Percentiles rank a stretch among this genome's conserved stretches.
Conservation (phyloP, 2,797 vertebrate species). For the Columba guinea region DNA sequence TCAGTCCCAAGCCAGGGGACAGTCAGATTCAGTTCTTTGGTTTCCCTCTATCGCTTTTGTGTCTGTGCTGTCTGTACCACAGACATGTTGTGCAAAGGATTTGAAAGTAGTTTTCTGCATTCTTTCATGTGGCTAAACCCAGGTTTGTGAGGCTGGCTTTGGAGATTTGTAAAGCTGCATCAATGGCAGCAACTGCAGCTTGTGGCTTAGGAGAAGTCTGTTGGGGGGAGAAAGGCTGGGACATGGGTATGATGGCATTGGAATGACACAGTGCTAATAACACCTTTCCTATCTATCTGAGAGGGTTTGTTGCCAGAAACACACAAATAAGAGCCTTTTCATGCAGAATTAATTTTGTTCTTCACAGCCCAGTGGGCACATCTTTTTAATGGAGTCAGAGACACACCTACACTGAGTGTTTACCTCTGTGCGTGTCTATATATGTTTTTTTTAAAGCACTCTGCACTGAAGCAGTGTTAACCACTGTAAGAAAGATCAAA, state of each 20-base stretch:
- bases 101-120: not conserved
- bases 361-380: not conserved
- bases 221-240: fast-evolving
- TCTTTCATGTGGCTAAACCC: not conserved
- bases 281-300: not conserved
- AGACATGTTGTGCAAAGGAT: not conserved
- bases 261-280: not conserved
- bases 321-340: not conserved
- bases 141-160: not conserved
- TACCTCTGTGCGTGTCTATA: fast-evolving
- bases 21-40: not conserved
- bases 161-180: not conserved
- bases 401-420: not conserved
- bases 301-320: not conserved
- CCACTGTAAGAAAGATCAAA: not conserved
- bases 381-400: conserved; percentile 17
- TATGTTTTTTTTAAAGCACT: not conserved
- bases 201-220: not conserved
- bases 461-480: not conserved
- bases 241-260: not conserved
- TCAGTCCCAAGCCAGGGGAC: fast-evolving
- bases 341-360: conserved; percentile 29
- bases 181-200: not conserved
- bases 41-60: not conserved
- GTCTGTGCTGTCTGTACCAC: not conserved